Evolutionary conservation across 1,140 invertebrate genomes (phyloP), one percentile per base, ranked within the genome.

Genomic region (Stegodyphus dumicola): DNA sequence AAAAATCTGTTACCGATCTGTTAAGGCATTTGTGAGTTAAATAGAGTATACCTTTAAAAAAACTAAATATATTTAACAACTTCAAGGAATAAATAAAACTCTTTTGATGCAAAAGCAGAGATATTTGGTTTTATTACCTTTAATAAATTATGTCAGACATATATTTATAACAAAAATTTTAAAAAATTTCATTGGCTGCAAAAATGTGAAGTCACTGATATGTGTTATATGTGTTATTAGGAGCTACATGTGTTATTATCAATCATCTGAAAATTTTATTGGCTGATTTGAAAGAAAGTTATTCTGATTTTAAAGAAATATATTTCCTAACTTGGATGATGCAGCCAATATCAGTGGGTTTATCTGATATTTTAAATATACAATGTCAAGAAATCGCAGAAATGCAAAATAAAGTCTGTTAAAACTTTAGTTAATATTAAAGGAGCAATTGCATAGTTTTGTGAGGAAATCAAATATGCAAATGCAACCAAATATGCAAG

Each of bases 41-140:
- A 1, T 33, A 33, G 33, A 1, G 1, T 1, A 33, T 33, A 33
- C 33, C 33, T 33, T 33, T 33, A 1, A 33, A 33, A n/a, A 33
- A 33, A 33, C 33, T 33, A 33, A 33, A 33, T 33, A 3, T 33
- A 33, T 33, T 33, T 33, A 33, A 33, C 33, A 60, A 60, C 71
- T 87, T 77, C 80, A 87, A 65, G 80, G 80, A 64, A 87, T 7
- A 60, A 85, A 87, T 33, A 84, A 70, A 85, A 85, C 70, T 65
- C 77, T 76, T 76, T 60, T 60, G 56, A 60, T 60, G 9, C 56
- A 60, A 60, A 60, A 5, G 9, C 56, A 15, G 15, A 60, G 65
- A 17, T 81, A 85, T 15, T 73, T 76, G 49, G 56, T 48, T 86
- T 84, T 48, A 9, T 86, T 6, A 64, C 33, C 5, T 67, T 86